Evolutionary conservation across 1,140 invertebrate species (phyloP), one percentile per base, ranked within the genome.

Genomic region (Metaphire vulgaris): DNA sequence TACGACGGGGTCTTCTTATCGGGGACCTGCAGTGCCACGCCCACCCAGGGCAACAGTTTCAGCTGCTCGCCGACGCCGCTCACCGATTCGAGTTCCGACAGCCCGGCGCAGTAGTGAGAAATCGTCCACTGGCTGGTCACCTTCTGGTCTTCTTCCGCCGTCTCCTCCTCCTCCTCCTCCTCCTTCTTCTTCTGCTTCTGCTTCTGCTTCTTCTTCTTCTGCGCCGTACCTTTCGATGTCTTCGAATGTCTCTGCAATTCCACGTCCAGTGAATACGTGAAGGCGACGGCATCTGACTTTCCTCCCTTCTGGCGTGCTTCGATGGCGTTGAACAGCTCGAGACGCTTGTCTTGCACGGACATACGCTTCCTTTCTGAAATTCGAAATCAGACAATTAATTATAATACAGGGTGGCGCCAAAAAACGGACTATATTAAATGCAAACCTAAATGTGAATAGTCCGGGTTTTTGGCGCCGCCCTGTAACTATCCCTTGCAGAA

Each of bases 81-180:
- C 21, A 21, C 41, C 6, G 41, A 56, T 6, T 56, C 21, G 6
- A 56, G 41, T 21, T 56, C 41, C 56, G 33, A 33, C 16, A 31
- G 15, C 21, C 76, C 76, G 32, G 26, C 31, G 33, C 28, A 74
- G 64, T 74, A 30, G 12, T 74, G 74, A 67, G 56, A 30, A 28
- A 74, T 33, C 16, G 67, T 69, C 56, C 74, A 74, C 26, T 33
- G 33, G 26, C 31, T 73, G 0, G 72, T 41, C 33, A 21, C 34
- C 6, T 2, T 26, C 26, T 0, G 41, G 21, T n/a, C n/a, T n/a
- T n/a, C n/a, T n/a, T n/a, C n/a, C n/a, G n/a, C n/a, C n/a, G n/a
- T n/a, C n/a, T n/a, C n/a, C n/a, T n/a, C n/a, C n/a, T n/a, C n/a
- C n/a, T n/a, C n/a, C n/a, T n/a, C n/a, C n/a, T n/a, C n/a, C n/a